Evolutionary conservation across 2,888 invertebrate species (phyloP).

Genomic region (Mantis religiosa): DNA sequence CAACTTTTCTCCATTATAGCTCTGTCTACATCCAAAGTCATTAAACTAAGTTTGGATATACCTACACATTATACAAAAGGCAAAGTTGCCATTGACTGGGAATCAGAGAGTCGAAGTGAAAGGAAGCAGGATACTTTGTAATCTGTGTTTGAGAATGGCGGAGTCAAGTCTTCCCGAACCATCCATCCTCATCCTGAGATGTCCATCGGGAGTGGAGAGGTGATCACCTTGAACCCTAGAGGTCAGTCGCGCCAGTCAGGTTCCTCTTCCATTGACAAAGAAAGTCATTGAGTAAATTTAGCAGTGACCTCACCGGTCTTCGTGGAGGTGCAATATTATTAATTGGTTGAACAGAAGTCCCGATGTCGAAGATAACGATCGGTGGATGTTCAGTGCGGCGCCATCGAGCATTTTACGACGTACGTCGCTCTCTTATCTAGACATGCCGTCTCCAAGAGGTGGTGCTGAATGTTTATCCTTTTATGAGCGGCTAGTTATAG

Average conservation of each 20-base stretch:
- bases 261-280: constrained; percentile 12
- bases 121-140: not conserved
- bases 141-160: not conserved
- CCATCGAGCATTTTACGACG: not conserved
- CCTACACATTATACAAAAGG: too few relatives aligned
- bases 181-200: not conserved
- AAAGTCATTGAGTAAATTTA: constrained; percentile 16
- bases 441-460: not conserved
- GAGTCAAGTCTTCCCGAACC: not conserved
- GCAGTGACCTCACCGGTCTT: constrained; percentile 1
- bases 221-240: constrained; percentile 14
- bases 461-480: not conserved
- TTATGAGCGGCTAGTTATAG: not conserved
- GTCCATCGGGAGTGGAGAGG: not conserved
- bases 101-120: not conserved
- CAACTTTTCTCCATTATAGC: too few relatives aligned
- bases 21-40: too few relatives aligned
- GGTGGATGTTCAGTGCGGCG: too few relatives aligned
- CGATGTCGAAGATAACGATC: not conserved
- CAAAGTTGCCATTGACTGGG: too few relatives aligned
- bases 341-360: not conserved
- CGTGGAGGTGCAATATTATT: constrained; percentile 6
- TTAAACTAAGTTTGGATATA: too few relatives aligned
- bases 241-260: not conserved
- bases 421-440: not conserved